These are phyloP conservation scores for Drosophila ogumai DNA, from an alignment of 1,140 invertebrate species.

Conservation along the genomic window DNA sequence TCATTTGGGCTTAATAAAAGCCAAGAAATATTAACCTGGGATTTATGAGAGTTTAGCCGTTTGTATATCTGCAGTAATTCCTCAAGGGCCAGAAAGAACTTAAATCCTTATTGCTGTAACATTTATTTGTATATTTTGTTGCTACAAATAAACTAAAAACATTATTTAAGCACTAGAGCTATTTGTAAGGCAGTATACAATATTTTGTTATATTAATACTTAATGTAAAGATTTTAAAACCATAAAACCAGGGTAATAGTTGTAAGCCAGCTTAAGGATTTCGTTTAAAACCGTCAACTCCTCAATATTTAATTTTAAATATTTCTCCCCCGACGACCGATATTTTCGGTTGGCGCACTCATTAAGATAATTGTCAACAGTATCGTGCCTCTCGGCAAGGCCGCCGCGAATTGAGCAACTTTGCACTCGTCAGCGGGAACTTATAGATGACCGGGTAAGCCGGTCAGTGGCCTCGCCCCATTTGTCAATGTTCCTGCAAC, in stretches of 20 bases:
- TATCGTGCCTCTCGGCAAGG: constrained; percentile 34
- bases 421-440: constrained; percentile 39
- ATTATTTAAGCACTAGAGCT: too few species aligned
- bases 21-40: constrained; percentile 23
- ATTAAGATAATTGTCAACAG: constrained; percentile 49
- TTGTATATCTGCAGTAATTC: background rate
- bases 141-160: background rate
- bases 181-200: too few species aligned
- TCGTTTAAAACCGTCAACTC: background rate
- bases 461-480: constrained; percentile 58
- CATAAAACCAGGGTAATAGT: background rate
- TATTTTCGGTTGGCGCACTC: constrained; percentile 22
- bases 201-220: too few species aligned
- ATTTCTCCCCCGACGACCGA: background rate
- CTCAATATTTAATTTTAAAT: background rate
- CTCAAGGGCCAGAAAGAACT: background rate
- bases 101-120: background rate
- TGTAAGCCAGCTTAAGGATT: background rate
- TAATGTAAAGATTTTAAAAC: too few species aligned
- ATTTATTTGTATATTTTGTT: background rate
- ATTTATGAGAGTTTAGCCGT: constrained; percentile 12
- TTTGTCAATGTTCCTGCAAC: constrained; percentile 48
- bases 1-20: constrained; percentile 6
- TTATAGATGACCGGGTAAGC: constrained; percentile 54
- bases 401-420: constrained; percentile 38